A percentile compares a stretch with the other conserved stretches of the same genome.
phyloP scores from a whole-genome alignment of 2,888 invertebrate species.

The Masnerella sp. region DNA sequence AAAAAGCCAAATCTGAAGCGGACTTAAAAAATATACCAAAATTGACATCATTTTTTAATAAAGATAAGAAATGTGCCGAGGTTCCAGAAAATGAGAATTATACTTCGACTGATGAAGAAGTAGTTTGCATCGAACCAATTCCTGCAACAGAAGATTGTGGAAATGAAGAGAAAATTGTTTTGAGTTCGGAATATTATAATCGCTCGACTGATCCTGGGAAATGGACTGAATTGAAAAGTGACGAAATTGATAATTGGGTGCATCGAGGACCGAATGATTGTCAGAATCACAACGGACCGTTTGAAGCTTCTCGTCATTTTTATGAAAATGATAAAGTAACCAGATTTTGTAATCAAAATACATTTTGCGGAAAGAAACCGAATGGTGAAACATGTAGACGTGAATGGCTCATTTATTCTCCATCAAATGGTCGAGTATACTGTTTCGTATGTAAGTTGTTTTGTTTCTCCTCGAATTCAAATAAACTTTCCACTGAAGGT shows the following conservation, averaged over 20 bases:
- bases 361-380: slow-evolving; percentile 13
- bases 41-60: slow-evolving; percentile 24
- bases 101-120: no score
- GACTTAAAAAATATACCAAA: slow-evolving; percentile 13
- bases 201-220: slow-evolving; percentile 3
- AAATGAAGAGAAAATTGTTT: not conserved
- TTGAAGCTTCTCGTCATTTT: slow-evolving; percentile 15
- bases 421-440: slow-evolving; percentile 40
- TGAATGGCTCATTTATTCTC: slow-evolving; percentile 59
- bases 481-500: slow-evolving; percentile 7
- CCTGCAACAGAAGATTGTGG: no score
- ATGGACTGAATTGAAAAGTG: not conserved
- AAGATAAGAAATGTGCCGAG: no score
- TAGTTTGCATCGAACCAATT: no score
- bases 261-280: slow-evolving; percentile 1
- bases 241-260: slow-evolving; percentile 5
- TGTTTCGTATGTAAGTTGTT: slow-evolving; percentile 55
- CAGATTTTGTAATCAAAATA: slow-evolving; percentile 35
- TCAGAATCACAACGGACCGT: slow-evolving; percentile 15
- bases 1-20: slow-evolving; percentile 7
- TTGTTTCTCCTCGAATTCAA: slow-evolving; percentile 1
- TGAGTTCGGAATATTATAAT: not conserved
- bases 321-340: slow-evolving; percentile 17
- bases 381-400: slow-evolving; percentile 44
- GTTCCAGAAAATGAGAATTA: no score